Evolutionary conservation across 2,113 vertebrate species (phyloP), one percentile per base, ranked within the genome.

Genomic region (Canis aureus): DNA sequence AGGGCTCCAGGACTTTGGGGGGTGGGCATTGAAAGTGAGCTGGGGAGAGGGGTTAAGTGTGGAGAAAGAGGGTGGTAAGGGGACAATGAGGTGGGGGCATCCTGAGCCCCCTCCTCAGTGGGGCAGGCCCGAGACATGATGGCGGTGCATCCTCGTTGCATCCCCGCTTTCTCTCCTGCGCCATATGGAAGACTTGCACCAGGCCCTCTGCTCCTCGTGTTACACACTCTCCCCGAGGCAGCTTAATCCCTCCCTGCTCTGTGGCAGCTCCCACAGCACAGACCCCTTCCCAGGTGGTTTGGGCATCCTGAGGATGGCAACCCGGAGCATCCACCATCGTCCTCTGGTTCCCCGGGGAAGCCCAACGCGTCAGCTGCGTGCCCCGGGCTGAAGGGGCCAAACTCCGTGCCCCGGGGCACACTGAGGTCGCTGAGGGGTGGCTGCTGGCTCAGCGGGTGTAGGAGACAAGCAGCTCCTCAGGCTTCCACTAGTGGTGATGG

Each of bases 311-410:
- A 38, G 20, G 43, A 74, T 1, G 84, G 32, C 43, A 64, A 43
- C 29, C 20, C 12, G 0, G 0, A 35, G 12, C 15, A 3, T 12
- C 32, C 15, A 16, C 23, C 3, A 5, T 22, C 79, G 60, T 55
- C 32, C 29, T 62, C 57, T 43, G 20, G 29, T 38, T 29, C 17
- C 17, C 20, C 8, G 0, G 3, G 8, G 11, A 27, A 87, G 12
- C 10, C 16, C 35, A 4, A 8, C 57, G 17, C 74, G 51, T 69
- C 60, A 69, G 4, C 43, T 29, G 25, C 27, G 51, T 57, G 27
- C 17, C 51, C 4, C 11, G 32, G 69, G n/a, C 11, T 38, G 62
- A 78, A 92, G 29, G 60, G 66, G n/a, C 49, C 3, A 3, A 0
- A 0, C 3, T 35, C 27, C 51, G 29, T 53, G 62, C 66, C 49